Conservation (phyloP, 2,888 invertebrate species). For the Monochamus alternatus region DNA sequence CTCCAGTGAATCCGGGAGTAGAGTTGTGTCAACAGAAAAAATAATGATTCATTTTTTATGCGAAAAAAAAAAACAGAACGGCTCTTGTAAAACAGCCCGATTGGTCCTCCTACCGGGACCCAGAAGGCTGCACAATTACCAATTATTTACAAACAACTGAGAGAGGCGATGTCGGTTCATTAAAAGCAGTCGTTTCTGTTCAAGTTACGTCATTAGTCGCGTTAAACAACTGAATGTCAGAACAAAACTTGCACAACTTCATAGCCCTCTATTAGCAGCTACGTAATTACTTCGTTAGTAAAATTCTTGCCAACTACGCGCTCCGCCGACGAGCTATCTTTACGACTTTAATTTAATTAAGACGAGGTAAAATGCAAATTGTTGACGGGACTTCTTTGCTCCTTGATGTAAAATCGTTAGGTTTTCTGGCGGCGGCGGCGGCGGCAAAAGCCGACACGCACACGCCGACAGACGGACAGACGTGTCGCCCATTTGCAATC, state of each 20-base stretch:
- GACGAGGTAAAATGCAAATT: constrained; percentile 67
- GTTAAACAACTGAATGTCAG: constrained; percentile 69
- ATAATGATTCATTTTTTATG: neutral
- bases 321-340: constrained; percentile 63
- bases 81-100: too few relatives aligned
- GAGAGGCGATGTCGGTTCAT: constrained; percentile 62
- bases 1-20: too few relatives aligned
- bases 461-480: neutral
- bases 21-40: neutral
- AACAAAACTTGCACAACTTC: constrained; percentile 67
- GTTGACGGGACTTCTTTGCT: constrained; percentile 65
- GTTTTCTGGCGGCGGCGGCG: constrained; percentile 1
- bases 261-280: constrained; percentile 65
- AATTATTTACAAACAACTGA: constrained; percentile 59
- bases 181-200: constrained; percentile 81
- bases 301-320: constrained; percentile 70
- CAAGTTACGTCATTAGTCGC: constrained; percentile 83
- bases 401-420: constrained; percentile 62
- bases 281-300: constrained; percentile 71
- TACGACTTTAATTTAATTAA: constrained; percentile 70
- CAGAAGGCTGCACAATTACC: constrained; percentile 50
- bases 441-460: constrained; percentile 3
- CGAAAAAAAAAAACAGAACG: too few relatives aligned
- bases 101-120: too few relatives aligned
- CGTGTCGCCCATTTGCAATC: constrained; percentile 19